phyloP scores from a whole-genome alignment of 2,888 invertebrate species.

The Chymomyza fuscimana region DNA sequence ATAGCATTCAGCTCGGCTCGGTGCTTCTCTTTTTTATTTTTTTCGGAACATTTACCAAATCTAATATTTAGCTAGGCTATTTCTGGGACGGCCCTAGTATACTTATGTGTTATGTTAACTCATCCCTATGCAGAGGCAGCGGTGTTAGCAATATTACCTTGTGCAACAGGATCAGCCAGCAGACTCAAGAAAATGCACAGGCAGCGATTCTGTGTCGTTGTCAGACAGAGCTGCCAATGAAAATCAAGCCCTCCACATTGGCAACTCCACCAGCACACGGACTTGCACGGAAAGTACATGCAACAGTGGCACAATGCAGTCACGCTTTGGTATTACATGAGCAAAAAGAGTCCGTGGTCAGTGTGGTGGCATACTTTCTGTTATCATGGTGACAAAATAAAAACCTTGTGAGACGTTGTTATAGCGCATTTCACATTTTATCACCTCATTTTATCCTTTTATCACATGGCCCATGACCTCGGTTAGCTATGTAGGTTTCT shows the following conservation, averaged over 20 bases:
- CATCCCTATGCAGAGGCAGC: too few relatives aligned
- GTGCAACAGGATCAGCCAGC: constrained; percentile 92
- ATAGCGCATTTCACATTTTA: constrained; percentile 89
- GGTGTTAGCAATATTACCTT: constrained; percentile 93
- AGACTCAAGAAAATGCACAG: constrained; percentile 81
- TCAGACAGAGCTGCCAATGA: constrained; percentile 79
- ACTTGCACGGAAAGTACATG: constrained; percentile 94
- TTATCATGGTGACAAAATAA: constrained; percentile 93
- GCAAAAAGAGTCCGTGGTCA: constrained; percentile 83
- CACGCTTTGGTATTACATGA: constrained; percentile 84
- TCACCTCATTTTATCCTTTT: constrained; percentile 84
- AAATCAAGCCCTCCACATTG: constrained; percentile 81
- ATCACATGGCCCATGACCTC: constrained; percentile 95
- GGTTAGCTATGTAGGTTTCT: constrained; percentile 87
- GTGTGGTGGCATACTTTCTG: constrained; percentile 87
- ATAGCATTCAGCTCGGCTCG: too few relatives aligned
- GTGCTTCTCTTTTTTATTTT: too few relatives aligned
- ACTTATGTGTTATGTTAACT: too few relatives aligned
- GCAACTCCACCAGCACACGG: constrained; percentile 85
- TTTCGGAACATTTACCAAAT: too few relatives aligned
- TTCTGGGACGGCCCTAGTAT: too few relatives aligned
- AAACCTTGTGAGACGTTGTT: constrained; percentile 86
- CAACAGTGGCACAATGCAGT: constrained; percentile 92
- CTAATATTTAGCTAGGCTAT: too few relatives aligned
- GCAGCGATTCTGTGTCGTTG: constrained; percentile 75